Conservation (phyloP, 1,140 invertebrate genomes). For the Sitodiplosis mosellana region DNA sequence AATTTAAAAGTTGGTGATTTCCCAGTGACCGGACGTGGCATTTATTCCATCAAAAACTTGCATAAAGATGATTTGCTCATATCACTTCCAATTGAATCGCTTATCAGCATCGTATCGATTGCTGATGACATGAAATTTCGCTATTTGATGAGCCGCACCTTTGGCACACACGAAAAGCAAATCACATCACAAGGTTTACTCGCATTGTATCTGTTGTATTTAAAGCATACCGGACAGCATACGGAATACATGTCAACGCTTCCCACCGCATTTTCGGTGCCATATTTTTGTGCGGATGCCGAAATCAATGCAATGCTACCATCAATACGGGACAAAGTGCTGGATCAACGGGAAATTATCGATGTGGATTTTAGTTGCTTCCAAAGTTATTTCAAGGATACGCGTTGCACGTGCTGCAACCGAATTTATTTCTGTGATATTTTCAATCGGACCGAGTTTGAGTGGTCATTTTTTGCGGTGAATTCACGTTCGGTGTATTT, state of each 20-base stretch:
- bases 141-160: slow-evolving; percentile 8
- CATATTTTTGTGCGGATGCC: slow-evolving; percentile 28
- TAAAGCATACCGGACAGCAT: slow-evolving; percentile 24
- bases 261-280: slow-evolving; percentile 30
- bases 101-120: slow-evolving; percentile 16
- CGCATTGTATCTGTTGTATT: slow-evolving; percentile 38
- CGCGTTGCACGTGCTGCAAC: slow-evolving; percentile 18
- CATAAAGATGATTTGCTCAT: slow-evolving; percentile 10
- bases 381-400: slow-evolving; percentile 12
- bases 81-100: slow-evolving; percentile 11
- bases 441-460: slow-evolving; percentile 26
- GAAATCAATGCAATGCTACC: slow-evolving; percentile 24
- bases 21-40: neutral
- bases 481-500: slow-evolving; percentile 54
- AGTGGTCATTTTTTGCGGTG: slow-evolving; percentile 48
- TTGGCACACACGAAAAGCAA: slow-evolving; percentile 14
- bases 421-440: slow-evolving; percentile 17
- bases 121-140: slow-evolving; percentile 15
- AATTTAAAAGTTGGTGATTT: neutral
- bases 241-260: slow-evolving; percentile 38
- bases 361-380: slow-evolving; percentile 11
- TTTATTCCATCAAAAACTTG: neutral
- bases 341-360: slow-evolving; percentile 21
- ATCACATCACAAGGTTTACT: slow-evolving; percentile 32
- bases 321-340: slow-evolving; percentile 16